These are phyloP conservation scores for Cyrtorhinus lividipennis DNA, from an alignment of 1,140 invertebrate genomes.

Conservation along the genomic window DNA sequence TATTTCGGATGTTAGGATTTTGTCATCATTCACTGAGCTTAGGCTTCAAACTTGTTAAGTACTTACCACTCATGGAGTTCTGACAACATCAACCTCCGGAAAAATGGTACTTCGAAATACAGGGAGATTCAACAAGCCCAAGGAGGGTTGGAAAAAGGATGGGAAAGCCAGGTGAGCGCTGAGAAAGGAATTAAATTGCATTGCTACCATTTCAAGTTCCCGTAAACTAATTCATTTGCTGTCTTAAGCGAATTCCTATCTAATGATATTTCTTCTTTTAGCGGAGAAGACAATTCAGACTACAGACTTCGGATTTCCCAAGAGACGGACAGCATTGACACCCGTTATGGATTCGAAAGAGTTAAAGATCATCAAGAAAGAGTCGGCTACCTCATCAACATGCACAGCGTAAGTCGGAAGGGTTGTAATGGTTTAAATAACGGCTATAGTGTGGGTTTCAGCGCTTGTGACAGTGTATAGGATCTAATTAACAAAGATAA, in stretches of 20 bases:
- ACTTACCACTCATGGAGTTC: no score
- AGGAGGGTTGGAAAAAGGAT: neutral
- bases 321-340: slow-evolving; percentile 77
- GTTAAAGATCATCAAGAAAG: slow-evolving; percentile 68
- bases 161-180: neutral
- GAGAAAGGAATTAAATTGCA: no score
- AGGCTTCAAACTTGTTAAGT: no score
- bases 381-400: slow-evolving; percentile 90
- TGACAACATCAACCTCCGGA: no score
- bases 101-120: neutral
- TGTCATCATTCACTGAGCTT: no score
- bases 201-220: no score
- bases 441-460: no score
- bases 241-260: neutral
- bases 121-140: neutral
- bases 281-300: slow-evolving; percentile 57
- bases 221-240: neutral
- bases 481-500: no score
- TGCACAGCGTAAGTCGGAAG: slow-evolving; percentile 80
- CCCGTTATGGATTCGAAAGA: slow-evolving; percentile 84
- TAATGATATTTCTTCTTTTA: neutral
- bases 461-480: no score
- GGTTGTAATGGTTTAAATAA: no score
- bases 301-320: slow-evolving; percentile 48
- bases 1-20: no score